Evolutionary conservation across 1,140 invertebrate genomes (phyloP), one percentile per base, ranked within the genome.

Genomic region (Melitaea cinxia): DNA sequence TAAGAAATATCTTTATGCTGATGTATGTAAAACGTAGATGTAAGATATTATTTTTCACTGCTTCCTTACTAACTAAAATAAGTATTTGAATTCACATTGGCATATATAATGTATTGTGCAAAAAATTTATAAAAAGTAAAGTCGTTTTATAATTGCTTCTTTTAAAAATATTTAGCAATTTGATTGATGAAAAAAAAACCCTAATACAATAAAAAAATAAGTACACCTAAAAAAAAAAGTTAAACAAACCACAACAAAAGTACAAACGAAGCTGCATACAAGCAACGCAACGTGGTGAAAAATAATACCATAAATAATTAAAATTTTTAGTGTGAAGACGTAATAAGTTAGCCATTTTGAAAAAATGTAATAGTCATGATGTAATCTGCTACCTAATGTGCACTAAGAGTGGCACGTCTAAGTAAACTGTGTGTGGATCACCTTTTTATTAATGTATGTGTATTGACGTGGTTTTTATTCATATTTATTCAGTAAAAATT

Each of bases 381-480:
- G 49, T 56, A 65, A 39, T 52, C 24, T 45, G 21, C 37, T 65
- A 65, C 39, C 24, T 28, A 21, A 59, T 33, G 65, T 70, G 80
- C 79, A 80, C 72, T 79, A 66, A 75, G 73, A 79, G 74, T 80
- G 75, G 77, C 75, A 80, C 79, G 81, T 75, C 70, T 57, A 54
- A 45, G 61, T 68, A 71, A 69, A 64, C 42, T 72, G 77, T 81
- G 59, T 75, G 82, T 82, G 82, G 81, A 53, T 79, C 75, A 81
- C 77, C 73, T 76, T 81, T 77, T 82, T 73, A 77, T 78, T 73
- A 71, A 77, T 85, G 66, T 75, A 81, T 73, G 75, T 85, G 77
- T 84, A 82, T 83, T 82, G 77, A 83, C 71, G 84, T 85, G 83
- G 70, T 86, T 88, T 85, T 83, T 84, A 87, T 84, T 85, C 65